Conservation (phyloP, 2,888 invertebrate genomes). For the Torymus auratus region DNA sequence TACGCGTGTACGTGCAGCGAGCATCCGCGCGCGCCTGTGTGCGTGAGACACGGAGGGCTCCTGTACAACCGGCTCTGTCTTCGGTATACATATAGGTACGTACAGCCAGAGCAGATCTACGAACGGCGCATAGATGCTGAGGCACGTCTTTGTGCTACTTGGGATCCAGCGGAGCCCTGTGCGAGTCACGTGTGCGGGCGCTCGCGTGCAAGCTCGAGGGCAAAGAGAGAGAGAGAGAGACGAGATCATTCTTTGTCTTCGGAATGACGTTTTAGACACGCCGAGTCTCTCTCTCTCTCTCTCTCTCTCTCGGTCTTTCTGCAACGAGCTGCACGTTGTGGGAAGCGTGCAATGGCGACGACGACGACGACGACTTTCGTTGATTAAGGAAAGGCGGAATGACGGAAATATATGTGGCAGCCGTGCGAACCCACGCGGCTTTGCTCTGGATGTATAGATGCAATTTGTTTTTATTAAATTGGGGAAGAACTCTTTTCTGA, state of each 20-base stretch:
- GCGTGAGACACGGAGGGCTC: too few species aligned
- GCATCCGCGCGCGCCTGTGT: too few species aligned
- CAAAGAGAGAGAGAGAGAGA: not conserved
- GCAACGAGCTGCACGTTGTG: not conserved
- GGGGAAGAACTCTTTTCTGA: too few species aligned
- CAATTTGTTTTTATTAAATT: too few species aligned
- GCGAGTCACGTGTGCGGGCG: conserved; percentile 39
- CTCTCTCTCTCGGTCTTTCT: not conserved
- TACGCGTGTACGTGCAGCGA: conserved; percentile 1
- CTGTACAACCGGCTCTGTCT: not conserved
- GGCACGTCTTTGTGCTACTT: conserved; percentile 50
- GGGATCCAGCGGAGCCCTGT: conserved; percentile 11
- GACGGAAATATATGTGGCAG: conserved; percentile 5
- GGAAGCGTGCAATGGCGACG: not conserved
- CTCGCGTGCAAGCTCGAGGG: not conserved
- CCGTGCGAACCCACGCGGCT: too few species aligned
- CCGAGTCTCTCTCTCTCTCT: not conserved
- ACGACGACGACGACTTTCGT: conserved; percentile 31
- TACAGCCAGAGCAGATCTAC: not conserved
- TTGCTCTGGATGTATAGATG: too few species aligned
- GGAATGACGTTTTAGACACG: conserved; percentile 40
- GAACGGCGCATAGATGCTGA: conserved; percentile 35
- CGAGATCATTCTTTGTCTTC: conserved; percentile 53
- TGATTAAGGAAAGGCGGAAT: conserved; percentile 25
- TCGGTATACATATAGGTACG: not conserved